Base-by-base conservation (phyloP, 2,888 invertebrate genomes). In the Callinectes sapidus region DNA sequence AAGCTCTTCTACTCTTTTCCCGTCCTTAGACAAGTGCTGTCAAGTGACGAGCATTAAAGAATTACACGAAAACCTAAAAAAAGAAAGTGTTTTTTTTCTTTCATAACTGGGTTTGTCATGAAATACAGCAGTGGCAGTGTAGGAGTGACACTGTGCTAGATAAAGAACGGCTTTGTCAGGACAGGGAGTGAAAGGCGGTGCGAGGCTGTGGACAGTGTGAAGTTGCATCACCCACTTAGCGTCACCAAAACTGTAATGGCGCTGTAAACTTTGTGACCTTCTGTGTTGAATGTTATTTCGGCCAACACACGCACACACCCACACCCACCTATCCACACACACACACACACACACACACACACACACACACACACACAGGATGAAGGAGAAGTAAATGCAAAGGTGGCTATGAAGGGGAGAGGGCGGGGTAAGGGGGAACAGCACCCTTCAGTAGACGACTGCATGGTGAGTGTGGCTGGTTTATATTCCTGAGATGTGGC, bases 261-360 rank as follows among this genome's bases (percentile, higher is more conserved):
- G 42, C n/a, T 54, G 39, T 54, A 48, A 28, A 71, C 71, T 13
- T 2, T 71, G n/a, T 61, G 23, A 71, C 71, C 28, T 2, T 71
- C 8, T 61, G 23, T 61, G 18, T 5, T 61, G 61, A 61, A 61
- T 23, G 16, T 61, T 61, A 61, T 61, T 61, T 6, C 23, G 6
- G 18, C 66, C 13, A 0, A 28, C 71, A 71, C 71, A 71, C 71
- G 28, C 71, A 71, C 71, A 71, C 71, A 71, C 66, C 8, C 66
- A 66, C 66, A 66, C n/a, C 8, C 66, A 66, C 66, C 8, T n/a
- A 66, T 18, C 8, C 66, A 66, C 66, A 66, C 66, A 71, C 71
- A 71, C 71, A 71, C 71, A 71, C 71, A 71, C 71, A 71, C 28
- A 71, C 71, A 71, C 71, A 71, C 71, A 71, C 71, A 71, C 71